Evolutionary conservation across 2,888 invertebrate species (phyloP).

Genomic region (Aporophyla nigra): DNA sequence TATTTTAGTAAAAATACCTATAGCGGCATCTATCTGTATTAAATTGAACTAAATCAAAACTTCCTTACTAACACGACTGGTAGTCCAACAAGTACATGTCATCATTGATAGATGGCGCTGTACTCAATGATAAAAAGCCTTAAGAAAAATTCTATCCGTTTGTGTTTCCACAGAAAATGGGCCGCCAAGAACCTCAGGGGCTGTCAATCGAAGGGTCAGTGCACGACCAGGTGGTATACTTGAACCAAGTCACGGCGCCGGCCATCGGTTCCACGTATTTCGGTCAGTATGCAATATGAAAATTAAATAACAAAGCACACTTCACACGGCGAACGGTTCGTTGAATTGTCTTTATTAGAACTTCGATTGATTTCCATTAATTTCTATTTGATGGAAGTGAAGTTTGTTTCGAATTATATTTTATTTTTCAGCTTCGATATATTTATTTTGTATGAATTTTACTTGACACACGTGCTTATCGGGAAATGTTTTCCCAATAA

Average conservation of each 20-base stretch:
- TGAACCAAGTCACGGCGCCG: slow-evolving; percentile 83
- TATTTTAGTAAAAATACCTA: no score
- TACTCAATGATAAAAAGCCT: slow-evolving; percentile 39
- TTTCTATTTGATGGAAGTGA: slow-evolving; percentile 44
- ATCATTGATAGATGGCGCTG: slow-evolving; percentile 75
- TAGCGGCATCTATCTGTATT: slow-evolving; percentile 59
- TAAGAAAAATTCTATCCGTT: slow-evolving; percentile 28
- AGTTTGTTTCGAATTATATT: slow-evolving; percentile 21
- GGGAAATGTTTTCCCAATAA: neutral
- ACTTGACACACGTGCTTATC: neutral
- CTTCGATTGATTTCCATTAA: slow-evolving; percentile 67
- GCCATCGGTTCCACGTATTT: slow-evolving; percentile 86
- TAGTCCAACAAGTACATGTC: slow-evolving; percentile 35
- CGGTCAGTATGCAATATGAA: slow-evolving; percentile 87
- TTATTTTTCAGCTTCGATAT: neutral
- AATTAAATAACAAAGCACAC: slow-evolving; percentile 71
- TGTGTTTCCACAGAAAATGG: slow-evolving; percentile 85
- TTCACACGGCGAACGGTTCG: slow-evolving; percentile 60
- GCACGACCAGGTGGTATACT: slow-evolving; percentile 77
- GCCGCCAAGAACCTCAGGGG: slow-evolving; percentile 82
- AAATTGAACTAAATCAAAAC: slow-evolving; percentile 18
- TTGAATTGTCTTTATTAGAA: slow-evolving; percentile 69
- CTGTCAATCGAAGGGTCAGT: slow-evolving; percentile 79
- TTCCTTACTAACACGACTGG: neutral
- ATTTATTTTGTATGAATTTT: neutral